Conservation (phyloP, 2,797 vertebrate species). For the Falco biarmicus region DNA sequence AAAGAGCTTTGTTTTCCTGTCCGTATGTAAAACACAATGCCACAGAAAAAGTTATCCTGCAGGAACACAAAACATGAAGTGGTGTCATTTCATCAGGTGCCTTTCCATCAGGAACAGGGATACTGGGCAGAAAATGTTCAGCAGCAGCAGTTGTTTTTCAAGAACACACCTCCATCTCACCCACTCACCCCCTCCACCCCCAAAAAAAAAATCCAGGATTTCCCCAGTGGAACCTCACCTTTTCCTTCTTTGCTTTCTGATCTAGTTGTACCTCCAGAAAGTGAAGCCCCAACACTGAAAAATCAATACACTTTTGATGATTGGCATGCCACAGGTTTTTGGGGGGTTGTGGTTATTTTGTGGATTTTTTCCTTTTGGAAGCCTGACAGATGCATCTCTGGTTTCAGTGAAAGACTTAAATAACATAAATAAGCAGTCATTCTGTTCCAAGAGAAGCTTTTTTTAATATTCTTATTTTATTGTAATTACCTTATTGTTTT, state of each 20-base stretch:
- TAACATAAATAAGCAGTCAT: constrained; percentile 56
- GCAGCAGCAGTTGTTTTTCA: neutral
- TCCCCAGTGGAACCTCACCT: neutral
- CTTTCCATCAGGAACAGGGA: neutral
- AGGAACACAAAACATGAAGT: neutral
- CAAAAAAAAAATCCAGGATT: neutral
- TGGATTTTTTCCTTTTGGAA: neutral
- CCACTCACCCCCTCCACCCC: neutral
- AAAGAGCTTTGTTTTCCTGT: neutral
- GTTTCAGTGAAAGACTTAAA: constrained; percentile 72
- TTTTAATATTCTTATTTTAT: constrained; percentile 74
- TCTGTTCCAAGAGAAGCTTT: constrained; percentile 67
- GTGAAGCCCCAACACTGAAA: constrained; percentile 21
- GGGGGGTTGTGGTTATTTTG: neutral
- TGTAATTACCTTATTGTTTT: constrained; percentile 78
- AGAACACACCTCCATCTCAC: neutral
- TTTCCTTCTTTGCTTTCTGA: constrained; percentile 18
- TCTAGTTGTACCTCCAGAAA: constrained; percentile 43
- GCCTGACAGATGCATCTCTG: constrained; percentile 58
- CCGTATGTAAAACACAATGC: neutral
- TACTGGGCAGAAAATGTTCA: neutral
- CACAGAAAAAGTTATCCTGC: neutral
- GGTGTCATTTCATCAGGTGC: neutral
- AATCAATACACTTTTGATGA: neutral
- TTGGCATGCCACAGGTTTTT: neutral